Evolutionary conservation across 2,888 invertebrate species (phyloP), one percentile per base, ranked within the genome.

Genomic region (Halocaridina rubra): DNA sequence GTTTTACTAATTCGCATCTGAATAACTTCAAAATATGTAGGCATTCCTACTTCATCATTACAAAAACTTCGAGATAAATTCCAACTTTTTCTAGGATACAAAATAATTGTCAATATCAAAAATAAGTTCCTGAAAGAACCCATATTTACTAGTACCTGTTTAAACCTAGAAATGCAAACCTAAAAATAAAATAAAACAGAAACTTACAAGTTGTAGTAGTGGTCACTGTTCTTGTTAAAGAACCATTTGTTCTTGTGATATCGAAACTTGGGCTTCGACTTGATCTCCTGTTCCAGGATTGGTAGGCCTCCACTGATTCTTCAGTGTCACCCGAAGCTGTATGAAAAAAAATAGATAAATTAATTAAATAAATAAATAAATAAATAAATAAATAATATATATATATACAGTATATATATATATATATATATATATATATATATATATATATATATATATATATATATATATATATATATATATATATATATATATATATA

Each of bases 271-370:
- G 67, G 30, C 84, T 84, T 57, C 84, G 39, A 64, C 79, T 77
- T 39, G 75, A 80, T 64, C 80, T 82, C 39, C 24, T 27, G 29
- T 67, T 67, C 67, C 67, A 22, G 7, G 4, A 19, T 5, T 53
- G 53, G n/a, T n/a, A n/a, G n/a, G n/a, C 46, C 39, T 61, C 74
- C 24, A 46, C 53, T 32, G 76, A 46, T 61, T 82, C 86, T 27
- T 84, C 86, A 13, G 30, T 74, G 71, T 86, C 86, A 71, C 86
- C 84, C 13, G 69, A 78, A 80, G 82, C 86, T 86, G 84, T 19
- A 61, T 53, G 30, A 85, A 3, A 74, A 8, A 75, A 32, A 39
- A 59, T 22, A 33, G 27, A n/a, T n/a, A n/a, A n/a, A n/a, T n/a
- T n/a, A n/a, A n/a, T n/a, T n/a, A n/a, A n/a, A n/a, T n/a, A n/a